These are phyloP conservation scores for Panzeria rudis DNA, from an alignment of 2,888 invertebrate species.

Conservation along the genomic window DNA sequence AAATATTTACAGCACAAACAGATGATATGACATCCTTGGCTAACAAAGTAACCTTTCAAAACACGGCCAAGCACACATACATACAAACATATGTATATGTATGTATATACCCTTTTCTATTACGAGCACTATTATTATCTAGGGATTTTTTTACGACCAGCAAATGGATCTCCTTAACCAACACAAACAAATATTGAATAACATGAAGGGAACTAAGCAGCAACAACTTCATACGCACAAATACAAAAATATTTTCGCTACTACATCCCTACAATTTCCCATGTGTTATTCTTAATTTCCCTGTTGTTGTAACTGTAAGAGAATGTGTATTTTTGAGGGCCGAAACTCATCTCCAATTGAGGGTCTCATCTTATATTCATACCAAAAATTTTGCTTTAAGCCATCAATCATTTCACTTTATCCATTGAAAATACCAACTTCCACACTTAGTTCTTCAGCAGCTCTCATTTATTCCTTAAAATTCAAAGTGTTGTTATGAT, in stretches of 20 bases:
- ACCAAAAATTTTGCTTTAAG: conserved; percentile 39
- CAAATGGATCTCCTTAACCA: background rate
- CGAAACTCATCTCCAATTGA: conserved; percentile 15
- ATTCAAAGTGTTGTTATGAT: conserved; percentile 21
- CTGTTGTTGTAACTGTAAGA: background rate
- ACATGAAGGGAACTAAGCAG: background rate
- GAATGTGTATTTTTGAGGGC: background rate
- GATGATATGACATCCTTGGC: conserved; percentile 33
- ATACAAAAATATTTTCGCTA: background rate
- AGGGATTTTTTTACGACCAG: conserved; percentile 22
- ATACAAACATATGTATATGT: background rate
- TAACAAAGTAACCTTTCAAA: conserved; percentile 33
- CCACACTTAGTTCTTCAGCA: background rate
- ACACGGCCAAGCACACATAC: background rate
- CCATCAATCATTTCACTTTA: conserved; percentile 65
- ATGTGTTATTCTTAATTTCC: conserved; percentile 16
- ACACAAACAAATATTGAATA: conserved; percentile 1
- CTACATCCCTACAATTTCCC: background rate
- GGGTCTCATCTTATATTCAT: conserved; percentile 32
- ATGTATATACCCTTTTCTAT: background rate
- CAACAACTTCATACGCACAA: background rate
- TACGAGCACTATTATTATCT: conserved; percentile 29
- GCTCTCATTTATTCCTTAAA: background rate
- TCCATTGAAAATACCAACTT: conserved; percentile 11
- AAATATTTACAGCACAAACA: background rate